phyloP scores from a whole-genome alignment of 2,888 invertebrate species.

The Dynastes tityus region DNA sequence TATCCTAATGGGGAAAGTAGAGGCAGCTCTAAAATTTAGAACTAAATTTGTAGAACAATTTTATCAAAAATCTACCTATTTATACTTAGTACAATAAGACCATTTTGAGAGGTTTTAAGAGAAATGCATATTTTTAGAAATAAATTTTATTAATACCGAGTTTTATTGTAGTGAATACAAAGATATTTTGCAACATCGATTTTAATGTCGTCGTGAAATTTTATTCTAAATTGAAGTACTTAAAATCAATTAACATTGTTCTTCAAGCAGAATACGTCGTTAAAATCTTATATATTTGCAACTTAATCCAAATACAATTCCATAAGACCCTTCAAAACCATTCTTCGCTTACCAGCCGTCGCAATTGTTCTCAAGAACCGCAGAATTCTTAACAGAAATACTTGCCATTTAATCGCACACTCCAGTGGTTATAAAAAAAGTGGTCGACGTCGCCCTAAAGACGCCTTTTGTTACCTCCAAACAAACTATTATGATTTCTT shows the following conservation, averaged over 20 bases:
- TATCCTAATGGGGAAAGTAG: too few relatives aligned
- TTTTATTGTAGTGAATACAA: neutral
- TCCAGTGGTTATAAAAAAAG: slow-evolving; percentile 19
- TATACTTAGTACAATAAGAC: too few relatives aligned
- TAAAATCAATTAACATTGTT: neutral
- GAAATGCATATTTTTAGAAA: too few relatives aligned
- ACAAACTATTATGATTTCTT: slow-evolving; percentile 29
- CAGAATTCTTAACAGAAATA: slow-evolving; percentile 15
- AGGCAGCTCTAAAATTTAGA: too few relatives aligned
- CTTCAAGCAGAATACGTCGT: neutral
- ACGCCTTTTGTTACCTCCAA: slow-evolving; percentile 6
- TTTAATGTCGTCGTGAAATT: neutral
- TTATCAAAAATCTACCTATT: too few relatives aligned
- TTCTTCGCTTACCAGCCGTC: slow-evolving; percentile 15
- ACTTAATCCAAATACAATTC: neutral
- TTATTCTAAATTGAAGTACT: neutral
- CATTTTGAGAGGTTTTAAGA: too few relatives aligned
- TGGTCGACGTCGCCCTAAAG: neutral
- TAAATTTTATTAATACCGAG: too few relatives aligned
- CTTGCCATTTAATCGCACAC: slow-evolving; percentile 22
- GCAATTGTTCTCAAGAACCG: slow-evolving; percentile 10
- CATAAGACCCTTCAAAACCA: neutral
- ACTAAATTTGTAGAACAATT: too few relatives aligned
- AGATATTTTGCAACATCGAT: neutral
- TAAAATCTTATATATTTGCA: neutral